phyloP scores from a whole-genome alignment of 2,113 vertebrate species.

The Periophthalmodon schlosseri region DNA sequence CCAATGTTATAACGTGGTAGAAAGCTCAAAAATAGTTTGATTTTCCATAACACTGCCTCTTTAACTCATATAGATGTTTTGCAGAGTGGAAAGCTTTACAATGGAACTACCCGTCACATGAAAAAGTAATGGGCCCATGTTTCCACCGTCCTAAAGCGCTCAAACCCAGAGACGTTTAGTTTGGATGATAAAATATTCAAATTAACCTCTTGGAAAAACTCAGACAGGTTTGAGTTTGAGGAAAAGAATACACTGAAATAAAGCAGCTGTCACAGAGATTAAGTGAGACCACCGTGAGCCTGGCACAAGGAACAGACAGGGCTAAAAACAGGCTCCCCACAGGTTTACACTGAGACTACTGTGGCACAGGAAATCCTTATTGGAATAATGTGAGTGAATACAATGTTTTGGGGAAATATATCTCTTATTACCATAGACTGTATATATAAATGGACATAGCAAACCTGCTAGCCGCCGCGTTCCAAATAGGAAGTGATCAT shows the following conservation, averaged over 20 bases:
- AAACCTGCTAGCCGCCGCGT: too few relatives aligned
- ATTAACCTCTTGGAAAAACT: conserved; percentile 35
- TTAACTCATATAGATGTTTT: neutral
- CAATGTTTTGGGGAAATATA: too few relatives aligned
- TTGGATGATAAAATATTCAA: conserved; percentile 18
- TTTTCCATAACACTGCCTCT: too few relatives aligned
- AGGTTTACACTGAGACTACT: too few relatives aligned
- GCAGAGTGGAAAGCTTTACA: conserved; percentile 28
- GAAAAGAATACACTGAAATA: conserved; percentile 43
- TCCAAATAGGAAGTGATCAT: too few relatives aligned
- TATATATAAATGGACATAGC: too few relatives aligned
- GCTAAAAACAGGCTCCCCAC: neutral
- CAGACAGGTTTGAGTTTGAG: conserved; percentile 16
- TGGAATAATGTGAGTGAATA: too few relatives aligned
- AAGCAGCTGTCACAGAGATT: conserved; percentile 52
- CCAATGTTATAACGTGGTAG: too few relatives aligned
- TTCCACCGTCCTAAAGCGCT: neutral
- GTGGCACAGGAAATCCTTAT: too few relatives aligned
- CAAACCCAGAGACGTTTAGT: conserved; percentile 25
- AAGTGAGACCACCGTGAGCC: conserved; percentile 48
- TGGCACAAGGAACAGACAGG: neutral
- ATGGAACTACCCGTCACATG: conserved; percentile 41
- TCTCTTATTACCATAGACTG: too few relatives aligned
- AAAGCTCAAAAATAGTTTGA: too few relatives aligned
- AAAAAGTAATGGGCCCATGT: conserved; percentile 19